Evolutionary conservation across 92 coral and sea anemone species (phyloP).

Genomic region (Siderastrea siderea): DNA sequence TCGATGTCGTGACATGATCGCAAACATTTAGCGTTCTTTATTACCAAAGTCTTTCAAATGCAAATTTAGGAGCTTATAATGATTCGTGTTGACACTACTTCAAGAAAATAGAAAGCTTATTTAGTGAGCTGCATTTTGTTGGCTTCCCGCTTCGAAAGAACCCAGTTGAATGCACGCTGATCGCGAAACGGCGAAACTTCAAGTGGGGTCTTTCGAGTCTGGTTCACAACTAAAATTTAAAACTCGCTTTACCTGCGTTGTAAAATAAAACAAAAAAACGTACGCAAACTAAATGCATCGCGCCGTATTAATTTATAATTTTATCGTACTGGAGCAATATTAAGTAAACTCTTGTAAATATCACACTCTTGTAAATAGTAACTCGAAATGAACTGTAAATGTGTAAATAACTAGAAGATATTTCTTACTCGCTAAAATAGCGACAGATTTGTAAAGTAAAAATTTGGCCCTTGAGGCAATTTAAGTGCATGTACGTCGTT

Average conservation of each 20-base stretch:
- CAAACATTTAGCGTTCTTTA: constrained; percentile 4
- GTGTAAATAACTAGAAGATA: constrained; percentile 30
- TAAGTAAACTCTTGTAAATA: constrained; percentile 44
- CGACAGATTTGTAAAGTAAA: constrained; percentile 42
- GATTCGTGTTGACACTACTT: neutral
- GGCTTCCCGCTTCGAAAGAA: constrained; percentile 11
- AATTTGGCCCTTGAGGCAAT: neutral
- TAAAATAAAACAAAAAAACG: neutral
- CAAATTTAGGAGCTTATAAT: constrained; percentile 11
- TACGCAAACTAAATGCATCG: constrained; percentile 4
- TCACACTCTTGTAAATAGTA: constrained; percentile 32
- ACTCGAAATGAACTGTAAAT: constrained; percentile 22
- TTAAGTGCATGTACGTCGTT: constrained; percentile 13
- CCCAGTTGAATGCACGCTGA: constrained; percentile 14
- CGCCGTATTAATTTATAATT: constrained; percentile 20
- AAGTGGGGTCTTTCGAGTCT: neutral
- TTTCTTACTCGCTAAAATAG: constrained; percentile 15
- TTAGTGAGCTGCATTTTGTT: neutral
- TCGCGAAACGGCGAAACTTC: constrained; percentile 18
- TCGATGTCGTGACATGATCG: constrained; percentile 33
- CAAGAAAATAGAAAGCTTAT: constrained; percentile 14
- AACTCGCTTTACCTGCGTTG: neutral
- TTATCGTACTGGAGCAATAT: constrained; percentile 20
- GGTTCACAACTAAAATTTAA: neutral
- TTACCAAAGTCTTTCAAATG: constrained; percentile 32